Base-by-base conservation (phyloP, 2,113 vertebrate genomes). In the Hippolais icterina region DNA sequence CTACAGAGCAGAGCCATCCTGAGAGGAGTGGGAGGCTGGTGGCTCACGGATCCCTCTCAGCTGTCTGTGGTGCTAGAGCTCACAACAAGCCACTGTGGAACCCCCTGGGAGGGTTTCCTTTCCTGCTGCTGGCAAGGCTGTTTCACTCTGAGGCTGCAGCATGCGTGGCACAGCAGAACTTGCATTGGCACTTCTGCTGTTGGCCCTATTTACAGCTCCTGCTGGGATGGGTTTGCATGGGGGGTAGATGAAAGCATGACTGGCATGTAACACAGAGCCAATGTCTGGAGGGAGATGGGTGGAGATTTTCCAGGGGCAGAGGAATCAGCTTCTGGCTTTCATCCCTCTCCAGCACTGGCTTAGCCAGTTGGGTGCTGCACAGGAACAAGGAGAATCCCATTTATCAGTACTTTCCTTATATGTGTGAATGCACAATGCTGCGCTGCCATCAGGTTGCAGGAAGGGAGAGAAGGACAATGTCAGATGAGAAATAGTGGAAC, bases 131-230 rank as follows among this genome's bases (percentile, higher is more conserved):
- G 72, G 33, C 57, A 65, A 76, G 31, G 50, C 12, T 84, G 88
- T 44, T 12, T 12, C 1, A 0, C 56, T 46, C 29, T 9, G 35
- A 8, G 18, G 53, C n/a, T 77, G 82, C 50, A 70, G 42, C 0
- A 1, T 9, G 44, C 0, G 0, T 21, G 83, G 79, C 69, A 60
- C 33, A 22, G 59, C 47, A 20, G 50, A 65, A 60, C 14, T 44
- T 66, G 56, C 18, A 2, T 46, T 29, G 6, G 37, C 13, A 2
- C 35, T 83, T 87, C 3, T 72, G 28, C 46, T n/a, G 33, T 21
- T 79, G 77, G 61, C 15, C 7, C 31, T 57, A 25, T 6, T 66
- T 27, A 1, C 3, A 33, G 50, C 27, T 54, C 63, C 50, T 83
- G 9, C 13, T 23, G 85, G 64, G 54, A 24, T 17, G 17, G 52